A percentile compares a stretch with the other conserved stretches of the same genome.
phyloP scores from a whole-genome alignment of 2,113 vertebrate species.

The Electrona antarctica region DNA sequence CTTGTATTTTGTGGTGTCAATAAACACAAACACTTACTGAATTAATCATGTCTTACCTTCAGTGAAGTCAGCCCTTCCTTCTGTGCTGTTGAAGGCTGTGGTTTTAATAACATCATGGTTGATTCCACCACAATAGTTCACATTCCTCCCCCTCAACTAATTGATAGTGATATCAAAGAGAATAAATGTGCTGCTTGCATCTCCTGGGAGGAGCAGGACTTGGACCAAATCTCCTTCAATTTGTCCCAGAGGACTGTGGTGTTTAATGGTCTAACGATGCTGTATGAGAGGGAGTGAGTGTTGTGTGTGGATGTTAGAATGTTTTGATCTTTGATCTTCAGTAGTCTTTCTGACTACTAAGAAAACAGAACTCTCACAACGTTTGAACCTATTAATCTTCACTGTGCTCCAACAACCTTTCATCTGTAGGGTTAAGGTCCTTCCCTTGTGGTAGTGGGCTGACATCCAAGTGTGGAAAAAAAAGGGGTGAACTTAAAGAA shows the following conservation, averaged over 20 bases:
- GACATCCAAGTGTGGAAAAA: too few relatives aligned
- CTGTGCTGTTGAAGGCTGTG: slow-evolving; percentile 19
- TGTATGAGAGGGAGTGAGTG: slow-evolving; percentile 27
- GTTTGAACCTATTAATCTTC: too few relatives aligned
- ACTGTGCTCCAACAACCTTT: too few relatives aligned
- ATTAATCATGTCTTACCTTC: slow-evolving; percentile 29
- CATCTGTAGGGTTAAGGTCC: too few relatives aligned
- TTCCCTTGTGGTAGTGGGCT: too few relatives aligned
- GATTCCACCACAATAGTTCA: slow-evolving; percentile 68
- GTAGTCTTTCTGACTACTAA: too few relatives aligned
- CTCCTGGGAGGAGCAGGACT: slow-evolving; percentile 56
- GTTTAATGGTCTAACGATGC: slow-evolving; percentile 64
- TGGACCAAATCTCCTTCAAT: slow-evolving; percentile 54
- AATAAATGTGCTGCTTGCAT: slow-evolving; percentile 50
- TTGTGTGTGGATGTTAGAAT: background rate
- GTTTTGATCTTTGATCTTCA: too few relatives aligned
- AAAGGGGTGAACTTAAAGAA: too few relatives aligned
- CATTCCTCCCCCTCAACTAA: slow-evolving; percentile 52
- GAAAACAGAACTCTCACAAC: too few relatives aligned
- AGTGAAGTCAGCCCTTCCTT: slow-evolving; percentile 53
- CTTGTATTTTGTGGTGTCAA: too few relatives aligned
- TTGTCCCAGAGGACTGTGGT: slow-evolving; percentile 42
- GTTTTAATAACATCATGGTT: slow-evolving; percentile 72
- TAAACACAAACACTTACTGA: too few relatives aligned
- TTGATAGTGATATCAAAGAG: slow-evolving; percentile 72